A percentile compares a stretch with the other conserved stretches of the same genome.
These are phyloP conservation scores for Agonum fuliginosum DNA, from an alignment of 2,888 invertebrate species.

Conservation along the genomic window DNA sequence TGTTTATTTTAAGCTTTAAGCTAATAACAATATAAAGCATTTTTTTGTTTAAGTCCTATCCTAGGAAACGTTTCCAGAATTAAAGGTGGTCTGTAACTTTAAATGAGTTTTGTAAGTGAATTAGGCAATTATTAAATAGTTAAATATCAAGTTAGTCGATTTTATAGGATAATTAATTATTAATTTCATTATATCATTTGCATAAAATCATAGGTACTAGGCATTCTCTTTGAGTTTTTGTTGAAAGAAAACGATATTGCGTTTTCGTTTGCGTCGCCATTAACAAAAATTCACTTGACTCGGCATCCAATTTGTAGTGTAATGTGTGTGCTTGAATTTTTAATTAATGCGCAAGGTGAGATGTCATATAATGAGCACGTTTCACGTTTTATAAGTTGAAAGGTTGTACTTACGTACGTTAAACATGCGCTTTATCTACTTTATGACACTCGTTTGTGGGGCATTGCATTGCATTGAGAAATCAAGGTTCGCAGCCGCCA, in stretches of 20 bases:
- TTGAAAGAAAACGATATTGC: conserved; percentile 5
- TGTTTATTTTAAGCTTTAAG: too few species aligned
- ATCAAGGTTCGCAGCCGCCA: neutral
- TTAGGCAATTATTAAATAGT: too few species aligned
- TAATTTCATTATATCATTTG: too few species aligned
- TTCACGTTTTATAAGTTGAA: conserved; percentile 15
- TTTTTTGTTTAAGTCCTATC: too few species aligned
- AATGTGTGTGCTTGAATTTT: conserved; percentile 41
- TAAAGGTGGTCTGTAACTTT: too few species aligned
- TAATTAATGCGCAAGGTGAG: conserved; percentile 11
- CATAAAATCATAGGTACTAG: neutral
- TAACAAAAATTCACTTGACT: neutral
- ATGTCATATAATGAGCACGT: conserved; percentile 27
- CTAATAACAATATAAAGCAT: too few species aligned
- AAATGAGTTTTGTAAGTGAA: too few species aligned
- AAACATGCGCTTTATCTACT: conserved; percentile 27
- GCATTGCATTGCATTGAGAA: conserved; percentile 39
- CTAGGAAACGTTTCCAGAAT: too few species aligned
- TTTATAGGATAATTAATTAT: too few species aligned
- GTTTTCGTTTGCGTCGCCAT: neutral
- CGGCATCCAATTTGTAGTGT: conserved; percentile 25
- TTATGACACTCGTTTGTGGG: conserved; percentile 34
- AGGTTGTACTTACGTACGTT: conserved; percentile 26
- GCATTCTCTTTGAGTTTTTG: neutral
- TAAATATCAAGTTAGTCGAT: too few species aligned